phyloP scores from a whole-genome alignment of 2,113 vertebrate species.

The Crypturellus undulatus region DNA sequence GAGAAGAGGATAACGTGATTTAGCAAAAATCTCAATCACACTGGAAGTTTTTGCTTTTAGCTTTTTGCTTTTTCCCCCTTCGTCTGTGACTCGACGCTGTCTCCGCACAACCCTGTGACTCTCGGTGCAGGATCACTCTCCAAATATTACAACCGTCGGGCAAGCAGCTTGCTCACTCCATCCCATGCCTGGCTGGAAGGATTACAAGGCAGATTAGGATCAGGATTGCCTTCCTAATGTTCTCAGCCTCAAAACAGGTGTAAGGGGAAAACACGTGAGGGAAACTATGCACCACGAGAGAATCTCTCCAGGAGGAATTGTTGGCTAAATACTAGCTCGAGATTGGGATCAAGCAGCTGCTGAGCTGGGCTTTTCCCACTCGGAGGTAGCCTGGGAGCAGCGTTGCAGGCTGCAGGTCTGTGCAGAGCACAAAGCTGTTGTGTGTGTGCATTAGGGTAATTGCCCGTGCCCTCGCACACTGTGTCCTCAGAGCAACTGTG shows the following conservation, averaged over 20 bases:
- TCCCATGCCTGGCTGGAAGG: not conserved
- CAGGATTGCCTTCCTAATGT: conserved; percentile 8
- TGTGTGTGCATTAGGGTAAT: not conserved
- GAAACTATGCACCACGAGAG: not conserved
- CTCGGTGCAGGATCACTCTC: not conserved
- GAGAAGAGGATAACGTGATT: not conserved
- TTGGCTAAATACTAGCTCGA: conserved; percentile 10
- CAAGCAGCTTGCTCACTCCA: not conserved
- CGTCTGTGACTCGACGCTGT: not conserved
- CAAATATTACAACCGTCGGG: not conserved
- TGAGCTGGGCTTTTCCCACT: conserved; percentile 5
- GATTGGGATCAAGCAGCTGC: conserved; percentile 33
- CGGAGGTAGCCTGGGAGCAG: not conserved
- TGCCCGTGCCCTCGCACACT: not conserved
- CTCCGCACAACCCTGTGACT: not conserved
- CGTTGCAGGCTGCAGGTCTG: not conserved
- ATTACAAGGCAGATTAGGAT: conserved; percentile 54
- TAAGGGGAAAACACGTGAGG: conserved; percentile 14
- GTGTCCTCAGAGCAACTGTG: not conserved
- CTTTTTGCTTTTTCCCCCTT: not conserved
- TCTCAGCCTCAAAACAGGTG: conserved; percentile 53
- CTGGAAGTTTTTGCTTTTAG: conserved; percentile 21
- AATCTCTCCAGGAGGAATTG: conserved; percentile 19
- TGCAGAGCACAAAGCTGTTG: not conserved
- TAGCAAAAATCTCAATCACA: not conserved